A percentile compares a stretch with the other conserved stretches of the same genome.
These are phyloP conservation scores for Pygocentrus nattereri DNA, from an alignment of 2,797 vertebrate species.

Conservation along the genomic window DNA sequence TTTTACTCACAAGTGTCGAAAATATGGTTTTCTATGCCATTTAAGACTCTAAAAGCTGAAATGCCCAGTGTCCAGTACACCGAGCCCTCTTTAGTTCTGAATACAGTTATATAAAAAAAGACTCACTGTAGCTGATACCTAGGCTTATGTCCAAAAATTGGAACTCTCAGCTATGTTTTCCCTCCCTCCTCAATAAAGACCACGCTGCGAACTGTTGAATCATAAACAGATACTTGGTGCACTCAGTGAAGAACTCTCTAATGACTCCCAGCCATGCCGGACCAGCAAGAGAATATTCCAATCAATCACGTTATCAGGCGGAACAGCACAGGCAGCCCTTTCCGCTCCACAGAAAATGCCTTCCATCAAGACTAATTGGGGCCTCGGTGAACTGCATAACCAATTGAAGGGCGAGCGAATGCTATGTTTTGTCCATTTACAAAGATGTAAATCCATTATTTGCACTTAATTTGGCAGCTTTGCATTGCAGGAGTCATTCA, in stretches of 20 bases:
- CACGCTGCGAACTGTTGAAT: conserved; percentile 44
- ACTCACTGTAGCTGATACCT: background rate
- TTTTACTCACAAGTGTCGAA: no score
- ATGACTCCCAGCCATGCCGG: conserved; percentile 42
- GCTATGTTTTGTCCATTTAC: conserved; percentile 40
- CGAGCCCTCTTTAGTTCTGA: background rate
- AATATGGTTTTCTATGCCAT: no score
- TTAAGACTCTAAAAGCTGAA: background rate
- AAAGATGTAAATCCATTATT: conserved; percentile 61
- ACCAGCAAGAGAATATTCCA: conserved; percentile 48
- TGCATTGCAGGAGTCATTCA: conserved; percentile 43
- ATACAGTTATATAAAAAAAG: background rate
- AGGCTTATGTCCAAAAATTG: background rate
- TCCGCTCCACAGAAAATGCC: conserved; percentile 50
- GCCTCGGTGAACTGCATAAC: conserved; percentile 44
- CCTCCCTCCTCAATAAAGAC: conserved; percentile 4
- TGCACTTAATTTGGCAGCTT: conserved; percentile 42
- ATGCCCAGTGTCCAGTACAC: background rate
- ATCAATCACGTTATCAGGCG: conserved; percentile 52
- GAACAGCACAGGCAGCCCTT: conserved; percentile 45
- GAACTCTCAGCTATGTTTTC: background rate
- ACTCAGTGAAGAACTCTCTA: conserved; percentile 32
- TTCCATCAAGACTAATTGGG: conserved; percentile 62
- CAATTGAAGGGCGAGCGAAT: conserved; percentile 41
- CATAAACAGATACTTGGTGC: conserved; percentile 40